Percentiles rank a stretch among this genome's conserved stretches.
phyloP scores from a whole-genome alignment of 1,140 invertebrate genomes.

The Calosoma granatense region DNA sequence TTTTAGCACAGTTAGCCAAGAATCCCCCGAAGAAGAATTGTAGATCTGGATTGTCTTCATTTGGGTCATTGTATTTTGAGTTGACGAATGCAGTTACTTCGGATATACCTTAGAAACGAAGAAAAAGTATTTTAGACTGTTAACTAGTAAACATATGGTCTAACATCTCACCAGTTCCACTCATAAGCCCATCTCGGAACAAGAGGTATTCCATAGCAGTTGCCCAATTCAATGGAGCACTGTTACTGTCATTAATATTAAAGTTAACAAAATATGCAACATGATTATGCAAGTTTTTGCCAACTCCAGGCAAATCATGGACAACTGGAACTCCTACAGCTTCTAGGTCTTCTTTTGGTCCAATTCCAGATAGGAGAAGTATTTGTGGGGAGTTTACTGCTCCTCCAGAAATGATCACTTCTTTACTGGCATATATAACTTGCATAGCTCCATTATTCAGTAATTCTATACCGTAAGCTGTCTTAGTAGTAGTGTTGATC shows the following conservation, averaged over 20 bases:
- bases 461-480: slow-evolving; percentile 59
- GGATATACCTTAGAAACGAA: slow-evolving; percentile 52
- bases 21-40: slow-evolving; percentile 80
- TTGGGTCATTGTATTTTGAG: slow-evolving; percentile 64
- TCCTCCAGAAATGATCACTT: slow-evolving; percentile 56
- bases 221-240: slow-evolving; percentile 72
- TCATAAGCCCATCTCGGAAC: slow-evolving; percentile 76
- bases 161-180: slow-evolving; percentile 52
- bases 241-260: slow-evolving; percentile 72
- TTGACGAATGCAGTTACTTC: slow-evolving; percentile 75
- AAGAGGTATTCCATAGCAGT: slow-evolving; percentile 78
- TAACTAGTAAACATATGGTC: neutral
- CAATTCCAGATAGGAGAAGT: slow-evolving; percentile 73
- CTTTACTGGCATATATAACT: slow-evolving; percentile 47
- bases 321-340: slow-evolving; percentile 51
- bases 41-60: slow-evolving; percentile 69
- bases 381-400: slow-evolving; percentile 74
- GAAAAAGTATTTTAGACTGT: no score
- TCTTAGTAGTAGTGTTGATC: slow-evolving; percentile 55
- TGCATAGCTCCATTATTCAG: slow-evolving; percentile 45
- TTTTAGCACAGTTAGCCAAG: slow-evolving; percentile 68
- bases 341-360: slow-evolving; percentile 60
- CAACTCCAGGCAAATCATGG: slow-evolving; percentile 72
- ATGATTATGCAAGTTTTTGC: slow-evolving; percentile 81
- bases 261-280: slow-evolving; percentile 69